These are phyloP conservation scores for Anthoscopus minutus DNA, from an alignment of 2,113 vertebrate species.

Conservation along the genomic window DNA sequence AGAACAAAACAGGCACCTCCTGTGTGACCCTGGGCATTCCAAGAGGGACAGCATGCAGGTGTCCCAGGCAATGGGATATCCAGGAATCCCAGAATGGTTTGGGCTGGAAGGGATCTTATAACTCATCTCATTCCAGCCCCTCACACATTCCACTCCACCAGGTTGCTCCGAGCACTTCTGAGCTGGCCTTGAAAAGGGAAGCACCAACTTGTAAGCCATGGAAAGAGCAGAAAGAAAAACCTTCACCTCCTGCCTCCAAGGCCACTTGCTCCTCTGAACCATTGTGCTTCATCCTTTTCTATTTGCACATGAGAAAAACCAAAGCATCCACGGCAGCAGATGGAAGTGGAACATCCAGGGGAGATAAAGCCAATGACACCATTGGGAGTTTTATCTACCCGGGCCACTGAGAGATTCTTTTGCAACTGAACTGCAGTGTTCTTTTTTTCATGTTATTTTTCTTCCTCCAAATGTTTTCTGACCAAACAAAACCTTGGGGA, in stretches of 20 bases:
- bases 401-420: neutral
- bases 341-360: neutral
- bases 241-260: neutral
- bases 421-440: neutral
- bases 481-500: neutral
- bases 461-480: neutral
- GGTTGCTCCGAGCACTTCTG: neutral
- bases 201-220: neutral
- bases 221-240: neutral
- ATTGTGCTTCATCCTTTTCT: neutral
- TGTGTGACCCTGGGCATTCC: neutral
- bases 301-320: neutral
- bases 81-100: neutral
- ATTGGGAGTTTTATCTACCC: neutral
- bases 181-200: neutral
- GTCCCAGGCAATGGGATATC: neutral
- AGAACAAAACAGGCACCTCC: neutral
- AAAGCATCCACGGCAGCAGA: neutral
- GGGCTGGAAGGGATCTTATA: neutral
- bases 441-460: neutral
- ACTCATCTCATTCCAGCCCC: neutral
- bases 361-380: rapidly evolving
- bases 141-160: neutral
- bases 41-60: neutral
- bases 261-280: neutral